Base-by-base conservation (phyloP, 2,888 invertebrate species). In the Hipparchia semele region DNA sequence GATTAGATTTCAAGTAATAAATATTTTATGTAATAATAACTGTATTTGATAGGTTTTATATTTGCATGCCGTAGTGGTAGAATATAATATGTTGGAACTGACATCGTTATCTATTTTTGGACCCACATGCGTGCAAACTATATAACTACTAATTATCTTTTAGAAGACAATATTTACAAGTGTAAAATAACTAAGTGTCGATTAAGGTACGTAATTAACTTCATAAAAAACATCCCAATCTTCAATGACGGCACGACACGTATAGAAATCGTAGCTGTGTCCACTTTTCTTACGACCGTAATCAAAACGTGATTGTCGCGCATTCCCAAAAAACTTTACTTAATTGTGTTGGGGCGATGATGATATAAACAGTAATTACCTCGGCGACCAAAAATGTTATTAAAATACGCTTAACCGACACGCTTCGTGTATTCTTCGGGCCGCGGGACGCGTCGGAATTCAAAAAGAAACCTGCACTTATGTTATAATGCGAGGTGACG, bases 221-320 rank as follows among this genome's bases (percentile, higher is more conserved):
- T 69, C n/a, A 61, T 8, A 69, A 73, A 70, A 70, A 60, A 51
- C 33, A 61, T 56, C 60, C 53, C 62, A 72, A 70, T 72, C 60
- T 61, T 49, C 65, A 68, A 72, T 51, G 65, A 46, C 56, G 51
- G 45, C 65, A 9, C 51, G 51, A 73, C 67, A 70, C 51, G 70
- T 64, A 84, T 85, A 84, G 83, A 84, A 84, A 82, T 82, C 80
- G 81, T 78, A 78, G 85, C 80, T 84, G 84, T 84, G 84, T 87
- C 88, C 88, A 88, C 80, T 83, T 88, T 88, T 87, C 73, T 89
- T 87, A 87, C 82, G 82, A 85, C 86, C 76, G 83, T 87, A 90
- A 92, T 92, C 91, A 91, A 92, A 91, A 86, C 87, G 87, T 91
- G 90, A 93, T 91, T 91, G 92, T 92, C 90, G 89, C 83, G 77